Evolutionary conservation across 2,888 invertebrate species (phyloP), one percentile per base, ranked within the genome.

Genomic region (Thalpophila matura): DNA sequence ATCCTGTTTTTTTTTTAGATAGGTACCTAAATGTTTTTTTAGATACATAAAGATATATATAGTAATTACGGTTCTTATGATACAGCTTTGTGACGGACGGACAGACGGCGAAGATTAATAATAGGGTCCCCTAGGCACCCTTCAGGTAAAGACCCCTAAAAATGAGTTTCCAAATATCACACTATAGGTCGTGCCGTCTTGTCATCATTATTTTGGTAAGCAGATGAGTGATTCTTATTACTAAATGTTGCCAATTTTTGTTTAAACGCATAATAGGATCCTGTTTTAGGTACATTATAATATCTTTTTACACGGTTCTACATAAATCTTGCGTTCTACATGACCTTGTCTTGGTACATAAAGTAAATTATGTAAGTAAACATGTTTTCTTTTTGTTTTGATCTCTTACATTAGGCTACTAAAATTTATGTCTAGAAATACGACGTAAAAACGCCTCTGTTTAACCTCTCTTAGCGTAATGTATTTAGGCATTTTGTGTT

Each of bases 351-450:
- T 24, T 59, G 14, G 14, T 33, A 24, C 10, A 57, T 29, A 9
- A 33, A 68, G 72, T 72, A 64, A 68, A 56, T 66, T 54, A 66
- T 56, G 81, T 83, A 66, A 57, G 81, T 83, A 85, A 85, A 85
- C 82, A 84, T 85, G 82, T 84, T 85, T 84, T 76, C 65, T 67
- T 77, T 77, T 80, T 76, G 68, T 80, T 79, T 83, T 81, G 82
- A 76, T 77, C 76, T 74, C 62, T 60, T 76, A 73, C 67, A 53
- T 75, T 63, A 62, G 29, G 73, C 67, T 64, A 75, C 70, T 77
- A 78, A 83, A 82, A 59, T 60, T 58, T 57, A 79, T 60, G 55
- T 18, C 55, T 67, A 73, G 50, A 73, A 56, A 79, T 64, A 49
- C 46, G 43, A 53, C 60, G 50, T 24, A 67, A 70, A 63, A 76